Conservation (phyloP, 2,797 vertebrate genomes). For the Clamator glandarius region DNA sequence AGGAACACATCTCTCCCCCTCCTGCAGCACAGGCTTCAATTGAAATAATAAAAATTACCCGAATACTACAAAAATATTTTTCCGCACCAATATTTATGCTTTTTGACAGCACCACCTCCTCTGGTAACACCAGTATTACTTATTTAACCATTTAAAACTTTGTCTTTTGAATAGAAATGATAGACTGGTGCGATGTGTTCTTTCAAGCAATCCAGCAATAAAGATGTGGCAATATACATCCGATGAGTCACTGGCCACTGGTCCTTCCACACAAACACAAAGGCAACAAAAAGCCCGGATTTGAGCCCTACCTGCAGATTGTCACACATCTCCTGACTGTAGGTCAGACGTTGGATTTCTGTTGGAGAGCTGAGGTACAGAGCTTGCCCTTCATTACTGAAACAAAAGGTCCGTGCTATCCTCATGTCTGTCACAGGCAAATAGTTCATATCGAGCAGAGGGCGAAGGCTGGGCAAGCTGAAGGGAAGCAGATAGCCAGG, state of each 20-base stretch:
- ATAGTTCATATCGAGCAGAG: conserved; percentile 94
- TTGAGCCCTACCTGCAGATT: conserved; percentile 88
- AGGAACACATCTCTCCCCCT: neutral
- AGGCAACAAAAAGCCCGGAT: neutral
- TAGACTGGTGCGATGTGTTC: neutral
- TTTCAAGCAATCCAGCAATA: neutral
- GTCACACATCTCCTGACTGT: conserved; percentile 98
- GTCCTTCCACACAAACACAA: neutral
- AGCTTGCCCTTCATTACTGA: conserved; percentile 94
- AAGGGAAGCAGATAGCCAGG: neutral
- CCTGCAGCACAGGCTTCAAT: neutral
- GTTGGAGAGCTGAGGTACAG: conserved; percentile 97
- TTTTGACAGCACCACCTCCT: neutral
- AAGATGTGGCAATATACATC: rapidly evolving
- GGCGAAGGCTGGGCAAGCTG: conserved; percentile 96
- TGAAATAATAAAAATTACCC: neutral
- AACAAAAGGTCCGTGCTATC: conserved; percentile 98
- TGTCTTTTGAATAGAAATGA: neutral
- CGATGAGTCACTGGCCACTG: rapidly evolving
- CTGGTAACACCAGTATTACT: neutral
- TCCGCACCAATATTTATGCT: neutral
- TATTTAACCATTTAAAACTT: neutral
- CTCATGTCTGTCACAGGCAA: conserved; percentile 96
- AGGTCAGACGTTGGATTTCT: conserved; percentile 97
- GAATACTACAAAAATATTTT: neutral